These are phyloP conservation scores for Passer montanus DNA, from an alignment of 2,113 vertebrate species.

Conservation along the genomic window DNA sequence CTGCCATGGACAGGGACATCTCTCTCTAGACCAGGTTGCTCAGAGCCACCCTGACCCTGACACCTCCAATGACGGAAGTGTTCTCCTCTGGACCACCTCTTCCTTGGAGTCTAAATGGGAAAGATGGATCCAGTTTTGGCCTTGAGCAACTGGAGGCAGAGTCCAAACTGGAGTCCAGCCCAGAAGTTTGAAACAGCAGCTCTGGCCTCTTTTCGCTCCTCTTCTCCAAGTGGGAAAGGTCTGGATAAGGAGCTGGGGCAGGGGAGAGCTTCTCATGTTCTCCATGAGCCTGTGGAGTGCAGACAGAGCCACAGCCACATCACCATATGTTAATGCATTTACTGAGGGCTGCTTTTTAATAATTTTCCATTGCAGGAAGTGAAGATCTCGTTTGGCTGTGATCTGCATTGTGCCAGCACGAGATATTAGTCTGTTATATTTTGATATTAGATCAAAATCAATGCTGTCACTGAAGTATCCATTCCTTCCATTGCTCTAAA, in stretches of 20 bases:
- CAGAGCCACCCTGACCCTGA: not conserved
- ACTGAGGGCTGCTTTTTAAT: not conserved
- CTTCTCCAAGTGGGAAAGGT: not conserved
- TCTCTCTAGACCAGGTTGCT: not conserved
- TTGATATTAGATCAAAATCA: conserved; percentile 37
- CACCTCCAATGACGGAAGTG: not conserved
- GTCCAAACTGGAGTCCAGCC: not conserved
- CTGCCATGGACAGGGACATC: not conserved
- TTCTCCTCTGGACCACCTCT: not conserved
- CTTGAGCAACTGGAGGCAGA: not conserved
- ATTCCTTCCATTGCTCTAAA: conserved; percentile 52
- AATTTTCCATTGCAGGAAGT: not conserved
- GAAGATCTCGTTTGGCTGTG: conserved; percentile 18
- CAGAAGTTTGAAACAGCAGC: not conserved
- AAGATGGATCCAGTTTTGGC: not conserved
- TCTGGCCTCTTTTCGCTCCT: not conserved
- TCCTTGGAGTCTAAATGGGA: not conserved
- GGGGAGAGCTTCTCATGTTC: not conserved
- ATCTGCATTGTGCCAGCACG: not conserved
- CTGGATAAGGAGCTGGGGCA: not conserved
- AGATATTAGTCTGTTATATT: not conserved
- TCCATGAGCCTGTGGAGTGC: not conserved
- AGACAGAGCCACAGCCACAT: not conserved
- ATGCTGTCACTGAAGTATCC: conserved; percentile 35
- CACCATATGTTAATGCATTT: not conserved